phyloP scores from a whole-genome alignment of 2,888 invertebrate genomes.

The Cyclophora punctaria region DNA sequence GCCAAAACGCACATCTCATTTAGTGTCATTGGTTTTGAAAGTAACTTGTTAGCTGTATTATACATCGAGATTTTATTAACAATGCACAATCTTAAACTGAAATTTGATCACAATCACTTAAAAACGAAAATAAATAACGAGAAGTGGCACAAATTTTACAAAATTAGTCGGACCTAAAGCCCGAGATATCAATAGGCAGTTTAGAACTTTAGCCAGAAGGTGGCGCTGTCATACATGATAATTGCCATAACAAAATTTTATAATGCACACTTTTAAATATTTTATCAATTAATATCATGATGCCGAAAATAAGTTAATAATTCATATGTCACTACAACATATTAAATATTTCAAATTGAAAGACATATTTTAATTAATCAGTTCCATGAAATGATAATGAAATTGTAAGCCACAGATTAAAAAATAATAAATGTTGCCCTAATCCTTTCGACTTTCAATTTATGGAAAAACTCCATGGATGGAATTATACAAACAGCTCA shows the following conservation, averaged over 20 bases:
- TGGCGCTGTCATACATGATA: constrained; percentile 38
- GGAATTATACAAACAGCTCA: no score
- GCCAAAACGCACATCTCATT: constrained; percentile 74
- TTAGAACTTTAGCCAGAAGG: constrained; percentile 53
- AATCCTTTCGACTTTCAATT: no score
- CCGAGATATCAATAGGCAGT: constrained; percentile 71
- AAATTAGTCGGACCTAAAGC: constrained; percentile 60
- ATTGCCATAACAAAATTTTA: constrained; percentile 15
- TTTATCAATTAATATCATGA: no score
- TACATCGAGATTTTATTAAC: constrained; percentile 57
- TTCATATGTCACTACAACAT: no score
- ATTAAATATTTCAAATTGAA: no score
- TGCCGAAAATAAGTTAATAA: no score
- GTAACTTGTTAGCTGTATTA: constrained; percentile 59
- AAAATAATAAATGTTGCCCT: no score
- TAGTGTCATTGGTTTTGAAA: constrained; percentile 69
- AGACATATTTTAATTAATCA: no score
- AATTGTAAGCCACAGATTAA: no score
- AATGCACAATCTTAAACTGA: constrained; percentile 36
- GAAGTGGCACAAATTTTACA: constrained; percentile 58
- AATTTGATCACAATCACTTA: constrained; percentile 58
- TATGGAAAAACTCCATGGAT: no score
- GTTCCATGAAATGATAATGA: no score
- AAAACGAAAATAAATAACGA: constrained; percentile 48
- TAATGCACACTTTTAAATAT: no score